Percentiles rank a stretch among this genome's conserved stretches.
Evolutionary conservation across 1,140 invertebrate genomes (phyloP).

Genomic region (Pseudomyrmex flavicornis): DNA sequence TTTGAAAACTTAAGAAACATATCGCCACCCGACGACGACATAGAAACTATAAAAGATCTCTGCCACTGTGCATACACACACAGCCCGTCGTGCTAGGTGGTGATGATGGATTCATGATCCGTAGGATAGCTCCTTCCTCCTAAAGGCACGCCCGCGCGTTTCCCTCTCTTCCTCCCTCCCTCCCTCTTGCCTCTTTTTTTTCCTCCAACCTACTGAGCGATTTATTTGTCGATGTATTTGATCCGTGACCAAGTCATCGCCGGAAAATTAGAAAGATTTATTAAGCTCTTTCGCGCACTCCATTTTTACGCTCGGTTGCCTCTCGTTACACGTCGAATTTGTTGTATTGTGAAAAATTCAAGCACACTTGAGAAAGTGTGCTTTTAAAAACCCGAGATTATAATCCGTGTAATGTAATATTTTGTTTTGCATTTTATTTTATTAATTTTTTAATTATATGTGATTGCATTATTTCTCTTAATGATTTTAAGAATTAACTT

Average conservation of each 20-base stretch:
- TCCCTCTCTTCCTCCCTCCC: background rate
- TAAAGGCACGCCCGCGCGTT: slow-evolving; percentile 30
- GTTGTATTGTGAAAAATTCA: no score
- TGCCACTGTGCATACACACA: slow-evolving; percentile 50
- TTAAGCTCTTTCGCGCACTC: slow-evolving; percentile 42
- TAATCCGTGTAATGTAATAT: no score
- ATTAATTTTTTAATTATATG: no score
- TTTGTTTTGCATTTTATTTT: no score
- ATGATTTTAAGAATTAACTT: background rate
- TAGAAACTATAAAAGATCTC: slow-evolving; percentile 78
- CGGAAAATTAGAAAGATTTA: slow-evolving; percentile 80
- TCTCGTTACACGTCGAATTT: slow-evolving; percentile 2
- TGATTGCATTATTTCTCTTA: background rate
- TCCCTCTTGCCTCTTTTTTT: slow-evolving; percentile 38
- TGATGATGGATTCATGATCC: slow-evolving; percentile 82
- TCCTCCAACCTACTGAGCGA: slow-evolving; percentile 62
- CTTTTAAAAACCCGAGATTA: no score
- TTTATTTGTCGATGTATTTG: slow-evolving; percentile 79
- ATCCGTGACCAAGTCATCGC: slow-evolving; percentile 70
- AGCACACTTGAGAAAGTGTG: no score
- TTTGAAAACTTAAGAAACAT: slow-evolving; percentile 47
- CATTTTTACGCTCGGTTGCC: background rate
- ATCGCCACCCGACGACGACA: slow-evolving; percentile 26
- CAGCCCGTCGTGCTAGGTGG: slow-evolving; percentile 45
- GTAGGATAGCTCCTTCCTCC: slow-evolving; percentile 69